Evolutionary conservation across 2,888 invertebrate species (phyloP).

Genomic region (Apamea monoglypha): DNA sequence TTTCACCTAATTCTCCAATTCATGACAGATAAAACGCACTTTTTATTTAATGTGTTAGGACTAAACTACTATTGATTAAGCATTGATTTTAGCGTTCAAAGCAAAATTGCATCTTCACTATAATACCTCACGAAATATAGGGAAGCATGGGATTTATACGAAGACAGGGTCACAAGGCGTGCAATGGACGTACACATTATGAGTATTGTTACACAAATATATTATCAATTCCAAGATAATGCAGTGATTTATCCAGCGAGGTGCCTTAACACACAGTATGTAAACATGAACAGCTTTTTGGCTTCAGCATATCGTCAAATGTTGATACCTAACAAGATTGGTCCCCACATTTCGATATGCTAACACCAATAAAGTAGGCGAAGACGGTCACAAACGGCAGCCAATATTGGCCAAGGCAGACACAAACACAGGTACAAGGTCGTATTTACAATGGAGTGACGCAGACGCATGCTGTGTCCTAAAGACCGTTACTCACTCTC

Average conservation of each 20-base stretch:
- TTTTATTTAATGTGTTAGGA: conserved; percentile 26
- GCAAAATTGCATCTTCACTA: conserved; percentile 51
- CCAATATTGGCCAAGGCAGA: conserved; percentile 71
- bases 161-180: conserved; percentile 65
- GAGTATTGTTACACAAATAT: conserved; percentile 65
- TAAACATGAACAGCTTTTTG: conserved; percentile 48
- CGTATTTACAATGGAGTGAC: conserved; percentile 78
- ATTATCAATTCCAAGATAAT: conserved; percentile 49
- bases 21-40: conserved; percentile 49
- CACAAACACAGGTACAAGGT: conserved; percentile 74
- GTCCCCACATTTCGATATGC: conserved; percentile 61
- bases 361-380: conserved; percentile 67
- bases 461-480: conserved; percentile 71
- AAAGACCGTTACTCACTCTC: conserved; percentile 82
- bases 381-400: conserved; percentile 71
- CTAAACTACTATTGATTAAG: conserved; percentile 59
- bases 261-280: conserved; percentile 61
- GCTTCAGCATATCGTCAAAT: conserved; percentile 49
- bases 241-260: conserved; percentile 43
- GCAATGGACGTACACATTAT: conserved; percentile 70
- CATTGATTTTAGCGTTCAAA: conserved; percentile 63
- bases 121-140: conserved; percentile 63
- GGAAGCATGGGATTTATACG: conserved; percentile 55
- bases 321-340: conserved; percentile 29
- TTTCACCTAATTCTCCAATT: conserved; percentile 21